Conservation (phyloP, 1,140 invertebrate genomes). For the Formica selysi region DNA sequence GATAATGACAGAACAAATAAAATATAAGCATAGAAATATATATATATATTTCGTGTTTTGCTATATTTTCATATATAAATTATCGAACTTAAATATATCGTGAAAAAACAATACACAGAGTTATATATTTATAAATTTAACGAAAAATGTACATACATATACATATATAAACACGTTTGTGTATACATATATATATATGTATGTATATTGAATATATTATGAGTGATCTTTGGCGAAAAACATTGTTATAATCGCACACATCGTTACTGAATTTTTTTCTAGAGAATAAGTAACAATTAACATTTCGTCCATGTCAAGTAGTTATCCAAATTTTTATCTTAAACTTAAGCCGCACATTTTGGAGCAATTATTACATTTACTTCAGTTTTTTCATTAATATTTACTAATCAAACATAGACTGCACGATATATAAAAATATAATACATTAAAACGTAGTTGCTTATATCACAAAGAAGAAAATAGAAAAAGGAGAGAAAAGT, state of each 20-base stretch:
- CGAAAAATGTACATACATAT: background rate
- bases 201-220: slow-evolving; percentile 1
- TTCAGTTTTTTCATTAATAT: background rate
- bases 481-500: no score
- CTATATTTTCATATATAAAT: slow-evolving; percentile 47
- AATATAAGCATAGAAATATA: slow-evolving; percentile 51
- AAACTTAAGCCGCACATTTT: background rate
- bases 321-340: background rate
- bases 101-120: slow-evolving; percentile 28
- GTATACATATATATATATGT: background rate
- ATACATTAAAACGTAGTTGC: background rate
- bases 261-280: slow-evolving; percentile 21
- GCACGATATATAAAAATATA: slow-evolving; percentile 7
- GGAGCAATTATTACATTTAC: background rate
- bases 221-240: background rate
- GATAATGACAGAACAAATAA: slow-evolving; percentile 44
- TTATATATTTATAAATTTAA: slow-evolving; percentile 29
- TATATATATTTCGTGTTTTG: slow-evolving; percentile 26
- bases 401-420: background rate
- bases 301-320: background rate
- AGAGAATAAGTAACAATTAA: background rate
- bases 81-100: slow-evolving; percentile 52
- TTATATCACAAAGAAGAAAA: background rate
- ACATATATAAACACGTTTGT: no score
- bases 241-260: slow-evolving; percentile 26